Evolutionary conservation across 2,113 vertebrate genomes (phyloP).

Genomic region (Amphiprion percula): DNA sequence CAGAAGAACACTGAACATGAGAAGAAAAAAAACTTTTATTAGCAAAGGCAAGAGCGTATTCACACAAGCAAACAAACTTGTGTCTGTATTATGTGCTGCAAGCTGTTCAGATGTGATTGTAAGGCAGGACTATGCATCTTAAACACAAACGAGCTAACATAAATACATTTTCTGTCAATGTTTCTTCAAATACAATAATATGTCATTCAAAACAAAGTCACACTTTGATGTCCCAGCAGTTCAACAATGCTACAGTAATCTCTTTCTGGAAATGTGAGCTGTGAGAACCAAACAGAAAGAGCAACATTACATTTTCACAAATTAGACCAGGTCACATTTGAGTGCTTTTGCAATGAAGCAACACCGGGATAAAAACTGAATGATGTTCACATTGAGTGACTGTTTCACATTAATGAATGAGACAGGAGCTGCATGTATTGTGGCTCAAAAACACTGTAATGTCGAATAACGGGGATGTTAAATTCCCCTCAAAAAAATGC

Average conservation of each 20-base stretch:
- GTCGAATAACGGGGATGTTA: slow-evolving; percentile 7
- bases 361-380: slow-evolving; percentile 52
- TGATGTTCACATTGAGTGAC: slow-evolving; percentile 63
- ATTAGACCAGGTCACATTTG: slow-evolving; percentile 51
- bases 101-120: slow-evolving; percentile 37
- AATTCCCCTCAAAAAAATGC: slow-evolving; percentile 54
- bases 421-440: slow-evolving; percentile 46
- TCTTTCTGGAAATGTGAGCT: slow-evolving; percentile 4
- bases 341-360: slow-evolving; percentile 32
- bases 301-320: slow-evolving; percentile 31
- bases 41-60: slow-evolving; percentile 47
- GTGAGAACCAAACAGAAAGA: slow-evolving; percentile 19
- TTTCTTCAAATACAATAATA: slow-evolving; percentile 58
- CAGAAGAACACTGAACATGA: slow-evolving; percentile 18
- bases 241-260: slow-evolving; percentile 36
- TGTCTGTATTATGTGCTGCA: slow-evolving; percentile 33
- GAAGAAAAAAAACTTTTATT: slow-evolving; percentile 69
- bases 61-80: slow-evolving; percentile 21
- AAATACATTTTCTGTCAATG: slow-evolving; percentile 60
- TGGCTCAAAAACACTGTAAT: slow-evolving; percentile 58
- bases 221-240: slow-evolving; percentile 8
- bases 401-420: slow-evolving; percentile 74
- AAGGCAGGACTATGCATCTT: slow-evolving; percentile 42
- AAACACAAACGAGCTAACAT: slow-evolving; percentile 47
- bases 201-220: slow-evolving; percentile 58